Base-by-base conservation (phyloP, 1,140 invertebrate species). In the Drosophila parvula region DNA sequence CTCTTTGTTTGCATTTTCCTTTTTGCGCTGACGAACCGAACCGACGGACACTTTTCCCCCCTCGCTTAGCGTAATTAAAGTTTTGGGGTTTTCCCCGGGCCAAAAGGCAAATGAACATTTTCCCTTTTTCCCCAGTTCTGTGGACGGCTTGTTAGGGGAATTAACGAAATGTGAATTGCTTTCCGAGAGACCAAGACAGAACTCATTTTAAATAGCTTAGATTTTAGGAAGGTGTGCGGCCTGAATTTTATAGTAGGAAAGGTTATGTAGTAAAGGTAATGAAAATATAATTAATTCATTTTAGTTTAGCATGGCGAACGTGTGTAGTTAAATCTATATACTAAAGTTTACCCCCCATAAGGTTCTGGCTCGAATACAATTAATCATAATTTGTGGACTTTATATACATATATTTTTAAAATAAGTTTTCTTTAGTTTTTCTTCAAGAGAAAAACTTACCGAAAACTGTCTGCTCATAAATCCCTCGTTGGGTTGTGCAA, bases 11-110 rank as follows among this genome's bases (percentile, higher is more conserved):
- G 64, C 51, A 36, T 74, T 67, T 55, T 44, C 58, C 50, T 82
- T 78, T 69, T 75, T 48, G 18, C 14, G n/a, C 38, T 63, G 16
- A 34, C 38, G 16, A 30, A 38, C 18, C 30, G 40, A 38, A n/a
- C 30, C 22, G 22, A 22, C 47, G 47, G n/a, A 53, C 41, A 50
- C 41, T 44, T 74, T 38, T 28, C 9, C 43, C 30, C 40, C 57
- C 60, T 71, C 73, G 75, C 79, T 88, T 78, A 71, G 65, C 68
- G 76, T 89, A 88, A 88, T 88, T 89, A 88, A 89, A 88, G 73
- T 83, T 89, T 86, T 43, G 41, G 60, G 60, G 82, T 61, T 74
- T 83, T 74, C 57, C 38, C 32, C 38, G n/a, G 34, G 40, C 53
- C 14, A 48, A 69, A 22, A 50, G 36, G 62, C 43, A 70, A 70